These are phyloP conservation scores for Brenthis daphne DNA, from an alignment of 2,888 invertebrate genomes.

Conservation along the genomic window DNA sequence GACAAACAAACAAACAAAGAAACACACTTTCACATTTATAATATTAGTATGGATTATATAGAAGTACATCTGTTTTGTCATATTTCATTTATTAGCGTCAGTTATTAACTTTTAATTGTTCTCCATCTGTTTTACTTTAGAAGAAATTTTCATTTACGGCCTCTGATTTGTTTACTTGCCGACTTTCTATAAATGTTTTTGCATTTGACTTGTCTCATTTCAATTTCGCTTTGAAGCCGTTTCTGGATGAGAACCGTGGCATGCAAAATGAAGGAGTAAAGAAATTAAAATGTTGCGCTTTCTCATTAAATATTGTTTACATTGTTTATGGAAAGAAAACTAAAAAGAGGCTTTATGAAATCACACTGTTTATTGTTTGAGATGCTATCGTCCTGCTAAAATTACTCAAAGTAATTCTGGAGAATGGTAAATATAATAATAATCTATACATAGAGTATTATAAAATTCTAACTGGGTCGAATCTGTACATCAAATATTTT, in stretches of 20 bases:
- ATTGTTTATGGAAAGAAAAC: not conserved
- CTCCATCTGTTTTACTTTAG: conserved; percentile 44
- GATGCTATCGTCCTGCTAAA: no score
- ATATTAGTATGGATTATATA: not conserved
- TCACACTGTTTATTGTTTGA: not conserved
- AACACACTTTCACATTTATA: no score
- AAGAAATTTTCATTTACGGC: conserved; percentile 46
- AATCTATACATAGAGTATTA: no score
- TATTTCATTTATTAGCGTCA: conserved; percentile 40
- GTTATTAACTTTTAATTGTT: conserved; percentile 49
- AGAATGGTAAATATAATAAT: no score
- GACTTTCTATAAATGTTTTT: conserved; percentile 45
- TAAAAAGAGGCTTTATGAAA: not conserved
- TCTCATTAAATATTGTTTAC: not conserved
- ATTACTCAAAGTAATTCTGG: no score
- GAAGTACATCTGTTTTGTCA: conserved; percentile 3
- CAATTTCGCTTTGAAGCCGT: conserved; percentile 29
- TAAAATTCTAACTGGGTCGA: no score
- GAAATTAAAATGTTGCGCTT: conserved; percentile 9
- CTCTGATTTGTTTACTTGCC: conserved; percentile 45
- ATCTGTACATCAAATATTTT: no score
- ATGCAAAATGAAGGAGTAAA: conserved; percentile 4
- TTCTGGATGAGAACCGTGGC: not conserved
- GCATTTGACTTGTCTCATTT: conserved; percentile 41
- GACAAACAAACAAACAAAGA: no score